Evolutionary conservation across 2,113 vertebrate species (phyloP).

Genomic region (Tragulus kanchil): DNA sequence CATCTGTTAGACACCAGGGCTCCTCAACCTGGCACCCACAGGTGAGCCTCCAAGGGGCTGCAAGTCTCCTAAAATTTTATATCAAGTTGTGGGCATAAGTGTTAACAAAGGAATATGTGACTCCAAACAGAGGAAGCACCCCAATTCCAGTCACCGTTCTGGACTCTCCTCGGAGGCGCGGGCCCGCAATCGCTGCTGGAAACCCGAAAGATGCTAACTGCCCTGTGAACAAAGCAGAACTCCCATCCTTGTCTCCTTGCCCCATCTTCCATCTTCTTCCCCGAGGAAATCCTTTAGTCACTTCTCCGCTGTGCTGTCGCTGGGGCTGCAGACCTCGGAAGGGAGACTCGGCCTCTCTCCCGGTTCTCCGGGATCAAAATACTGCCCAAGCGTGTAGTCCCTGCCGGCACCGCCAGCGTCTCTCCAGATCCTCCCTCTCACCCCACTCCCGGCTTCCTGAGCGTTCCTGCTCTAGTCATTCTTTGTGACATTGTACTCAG

Average conservation of each 20-base stretch:
- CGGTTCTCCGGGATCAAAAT: not conserved
- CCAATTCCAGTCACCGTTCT: not conserved
- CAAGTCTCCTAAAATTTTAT: not conserved
- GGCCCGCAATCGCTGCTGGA: not conserved
- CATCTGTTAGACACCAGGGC: not conserved
- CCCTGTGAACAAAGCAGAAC: not conserved
- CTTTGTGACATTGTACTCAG: not conserved
- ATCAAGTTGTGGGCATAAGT: not conserved
- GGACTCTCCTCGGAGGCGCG: not conserved
- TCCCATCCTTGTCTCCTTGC: not conserved
- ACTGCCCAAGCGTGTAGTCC: not conserved
- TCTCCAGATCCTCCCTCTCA: not conserved
- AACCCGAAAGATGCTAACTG: not conserved
- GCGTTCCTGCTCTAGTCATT: not conserved
- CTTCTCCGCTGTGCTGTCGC: not conserved
- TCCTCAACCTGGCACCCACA: not conserved
- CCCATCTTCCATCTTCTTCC: not conserved
- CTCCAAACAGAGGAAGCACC: not conserved
- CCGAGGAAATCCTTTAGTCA: not conserved
- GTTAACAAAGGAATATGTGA: not conserved
- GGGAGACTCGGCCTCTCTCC: not conserved
- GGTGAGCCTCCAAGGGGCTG: not conserved
- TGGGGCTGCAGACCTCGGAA: not conserved
- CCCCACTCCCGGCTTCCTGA: not conserved
- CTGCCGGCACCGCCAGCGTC: rapidly evolving